Conservation (phyloP, 2,797 vertebrate genomes). For the Dipus sagitta region DNA sequence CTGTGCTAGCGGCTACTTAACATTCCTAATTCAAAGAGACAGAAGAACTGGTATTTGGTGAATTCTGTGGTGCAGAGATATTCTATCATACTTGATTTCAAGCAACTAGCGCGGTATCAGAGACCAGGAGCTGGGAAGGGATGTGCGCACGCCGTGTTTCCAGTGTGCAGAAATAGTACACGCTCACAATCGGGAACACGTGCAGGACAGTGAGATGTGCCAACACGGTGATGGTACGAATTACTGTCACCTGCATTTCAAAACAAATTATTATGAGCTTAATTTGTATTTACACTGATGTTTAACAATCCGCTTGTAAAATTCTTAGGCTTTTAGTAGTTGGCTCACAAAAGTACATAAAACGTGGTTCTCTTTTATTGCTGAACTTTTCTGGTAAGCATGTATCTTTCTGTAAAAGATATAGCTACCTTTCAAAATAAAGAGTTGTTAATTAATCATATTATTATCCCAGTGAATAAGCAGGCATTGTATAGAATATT, state of each 20-base stretch:
- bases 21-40: not conserved
- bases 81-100: conserved; percentile 8
- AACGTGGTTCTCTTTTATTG: not conserved
- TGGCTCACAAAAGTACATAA: not conserved
- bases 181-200: not conserved
- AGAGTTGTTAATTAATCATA: not conserved
- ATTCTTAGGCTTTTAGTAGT: not conserved
- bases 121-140: not conserved
- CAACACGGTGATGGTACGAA: not conserved
- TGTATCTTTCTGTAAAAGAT: not conserved
- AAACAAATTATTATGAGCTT: not conserved
- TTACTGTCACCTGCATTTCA: conserved; percentile 20
- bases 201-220: not conserved
- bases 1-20: not conserved
- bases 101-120: not conserved
- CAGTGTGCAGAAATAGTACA: not conserved
- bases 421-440: not conserved
- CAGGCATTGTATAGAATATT: not conserved
- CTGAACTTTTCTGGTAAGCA: not conserved
- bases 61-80: conserved; percentile 31
- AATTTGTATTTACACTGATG: not conserved
- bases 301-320: not conserved
- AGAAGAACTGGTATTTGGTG: not conserved
- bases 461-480: not conserved
- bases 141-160: not conserved